Evolutionary conservation across 2,888 invertebrate species (phyloP).

Genomic region (Cephonodes hylas): DNA sequence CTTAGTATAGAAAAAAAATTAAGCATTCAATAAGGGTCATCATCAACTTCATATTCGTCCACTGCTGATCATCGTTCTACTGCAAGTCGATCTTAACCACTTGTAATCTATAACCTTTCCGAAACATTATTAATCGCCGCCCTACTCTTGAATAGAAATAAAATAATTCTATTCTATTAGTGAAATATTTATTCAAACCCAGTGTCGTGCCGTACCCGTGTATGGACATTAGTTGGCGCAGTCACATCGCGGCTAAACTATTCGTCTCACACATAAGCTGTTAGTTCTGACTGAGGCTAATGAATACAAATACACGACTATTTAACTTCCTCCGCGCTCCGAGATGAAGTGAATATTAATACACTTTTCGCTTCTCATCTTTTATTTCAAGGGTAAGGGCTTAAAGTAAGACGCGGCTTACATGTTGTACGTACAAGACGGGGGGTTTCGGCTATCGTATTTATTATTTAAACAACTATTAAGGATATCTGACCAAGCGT

Average conservation of each 20-base stretch:
- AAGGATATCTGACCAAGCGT: too few relatives aligned
- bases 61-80: too few relatives aligned
- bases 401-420: constrained; percentile 35
- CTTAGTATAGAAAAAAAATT: too few relatives aligned
- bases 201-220: constrained; percentile 17
- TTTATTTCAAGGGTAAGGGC: constrained; percentile 57
- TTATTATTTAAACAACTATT: too few relatives aligned
- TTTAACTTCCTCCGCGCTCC: constrained; percentile 64
- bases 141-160: too few relatives aligned
- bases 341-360: constrained; percentile 65
- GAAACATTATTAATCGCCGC: too few relatives aligned
- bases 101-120: too few relatives aligned
- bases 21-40: too few relatives aligned
- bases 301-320: constrained; percentile 75
- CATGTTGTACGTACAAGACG: constrained; percentile 25
- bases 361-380: constrained; percentile 50
- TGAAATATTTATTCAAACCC: neutral
- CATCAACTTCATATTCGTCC: too few relatives aligned
- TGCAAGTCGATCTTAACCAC: too few relatives aligned
- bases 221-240: constrained; percentile 12
- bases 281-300: constrained; percentile 56
- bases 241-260: constrained; percentile 36
- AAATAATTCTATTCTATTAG: neutral
- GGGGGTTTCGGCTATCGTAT: too few relatives aligned
- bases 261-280: constrained; percentile 66